phyloP scores from a whole-genome alignment of 2,888 invertebrate species.

The Microchrysa polita region DNA sequence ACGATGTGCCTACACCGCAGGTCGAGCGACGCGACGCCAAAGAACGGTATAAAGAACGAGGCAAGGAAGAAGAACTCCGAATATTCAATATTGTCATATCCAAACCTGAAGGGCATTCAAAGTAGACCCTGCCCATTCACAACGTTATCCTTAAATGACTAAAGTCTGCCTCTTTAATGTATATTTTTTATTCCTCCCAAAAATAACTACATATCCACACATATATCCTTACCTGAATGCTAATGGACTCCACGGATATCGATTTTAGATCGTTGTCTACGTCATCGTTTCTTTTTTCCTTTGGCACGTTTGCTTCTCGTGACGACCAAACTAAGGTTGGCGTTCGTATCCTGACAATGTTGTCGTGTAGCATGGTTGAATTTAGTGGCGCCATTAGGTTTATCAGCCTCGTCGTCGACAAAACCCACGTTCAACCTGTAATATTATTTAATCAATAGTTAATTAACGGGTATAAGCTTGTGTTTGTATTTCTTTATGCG shows the following conservation, averaged over 20 bases:
- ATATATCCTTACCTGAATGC: slow-evolving; percentile 45
- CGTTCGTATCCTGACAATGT: slow-evolving; percentile 50
- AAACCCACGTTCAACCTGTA: slow-evolving; percentile 39
- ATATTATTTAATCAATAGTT: slow-evolving; percentile 49
- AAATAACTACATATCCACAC: neutral
- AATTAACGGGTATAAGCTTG: slow-evolving; percentile 18
- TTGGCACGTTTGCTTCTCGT: slow-evolving; percentile 54
- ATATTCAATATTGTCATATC: neutral
- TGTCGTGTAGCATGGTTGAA: slow-evolving; percentile 61
- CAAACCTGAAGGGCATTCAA: neutral
- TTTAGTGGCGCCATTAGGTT: slow-evolving; percentile 60
- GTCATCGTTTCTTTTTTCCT: slow-evolving; percentile 47
- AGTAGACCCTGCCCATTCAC: neutral
- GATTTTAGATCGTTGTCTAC: slow-evolving; percentile 46
- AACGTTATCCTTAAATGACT: slow-evolving; percentile 1
- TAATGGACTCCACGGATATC: slow-evolving; percentile 46
- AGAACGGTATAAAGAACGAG: too few species aligned
- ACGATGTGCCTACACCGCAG: too few species aligned
- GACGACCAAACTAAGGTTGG: slow-evolving; percentile 55
- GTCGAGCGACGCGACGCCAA: too few species aligned
- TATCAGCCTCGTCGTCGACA: slow-evolving; percentile 43
- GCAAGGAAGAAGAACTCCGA: too few species aligned
- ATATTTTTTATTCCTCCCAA: slow-evolving; percentile 4
- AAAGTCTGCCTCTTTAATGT: neutral
- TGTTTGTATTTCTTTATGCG: slow-evolving; percentile 6